phyloP scores from a whole-genome alignment of 2,113 vertebrate species.

The Grallaria varia region DNA sequence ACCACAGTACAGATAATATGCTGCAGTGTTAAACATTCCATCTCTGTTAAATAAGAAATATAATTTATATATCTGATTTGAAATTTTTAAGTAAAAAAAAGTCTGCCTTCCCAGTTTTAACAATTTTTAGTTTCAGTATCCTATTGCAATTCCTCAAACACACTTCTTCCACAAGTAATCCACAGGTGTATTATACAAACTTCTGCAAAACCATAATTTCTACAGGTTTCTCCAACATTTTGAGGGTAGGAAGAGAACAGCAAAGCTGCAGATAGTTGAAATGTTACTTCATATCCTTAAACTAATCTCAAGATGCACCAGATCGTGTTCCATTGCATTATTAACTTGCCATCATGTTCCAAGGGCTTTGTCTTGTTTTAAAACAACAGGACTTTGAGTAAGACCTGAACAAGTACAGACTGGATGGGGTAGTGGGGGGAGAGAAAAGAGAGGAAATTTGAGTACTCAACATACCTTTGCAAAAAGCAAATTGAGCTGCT shows the following conservation, averaged over 20 bases:
- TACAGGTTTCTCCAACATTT: background rate
- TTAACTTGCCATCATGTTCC: background rate
- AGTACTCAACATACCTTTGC: conserved; percentile 82
- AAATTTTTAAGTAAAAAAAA: background rate
- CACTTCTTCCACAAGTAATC: background rate
- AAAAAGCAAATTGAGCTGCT: conserved; percentile 96
- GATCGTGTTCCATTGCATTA: background rate
- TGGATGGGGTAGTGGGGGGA: background rate
- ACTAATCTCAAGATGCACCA: background rate
- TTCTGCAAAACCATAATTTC: background rate
- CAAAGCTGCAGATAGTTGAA: background rate
- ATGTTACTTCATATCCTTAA: background rate
- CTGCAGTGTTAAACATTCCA: background rate
- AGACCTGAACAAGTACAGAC: background rate
- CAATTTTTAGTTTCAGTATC: background rate
- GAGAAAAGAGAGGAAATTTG: background rate
- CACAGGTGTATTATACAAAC: background rate
- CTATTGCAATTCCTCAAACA: background rate
- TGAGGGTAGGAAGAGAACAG: background rate
- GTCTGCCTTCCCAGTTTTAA: background rate
- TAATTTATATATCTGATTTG: background rate
- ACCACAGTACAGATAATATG: background rate
- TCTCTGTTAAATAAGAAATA: background rate
- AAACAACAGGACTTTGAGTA: background rate
- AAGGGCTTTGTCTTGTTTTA: background rate